Evolutionary conservation across 1,140 invertebrate species (phyloP), one percentile per base, ranked within the genome.

Genomic region (Listronotus bonariensis): DNA sequence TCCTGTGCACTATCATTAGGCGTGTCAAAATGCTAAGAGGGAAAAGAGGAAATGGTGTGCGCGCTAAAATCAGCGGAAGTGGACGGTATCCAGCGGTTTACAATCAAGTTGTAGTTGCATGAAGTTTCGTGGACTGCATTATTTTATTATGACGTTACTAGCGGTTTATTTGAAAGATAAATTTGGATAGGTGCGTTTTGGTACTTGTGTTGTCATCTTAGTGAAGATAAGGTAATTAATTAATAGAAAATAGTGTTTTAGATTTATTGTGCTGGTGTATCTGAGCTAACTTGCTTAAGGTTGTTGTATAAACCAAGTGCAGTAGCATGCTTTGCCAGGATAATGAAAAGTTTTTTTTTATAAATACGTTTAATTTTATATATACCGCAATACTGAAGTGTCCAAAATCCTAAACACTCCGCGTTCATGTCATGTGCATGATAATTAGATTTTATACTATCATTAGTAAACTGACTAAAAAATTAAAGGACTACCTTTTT

Each of bases 61-160:
- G 46, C 46, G 46, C 46, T 20, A 49, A 49, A 49, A 48, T 48
- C 11, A 38, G 45, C 56, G 56, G 56, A 59, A 59, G 56, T 49
- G 43, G 45, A 59, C 45, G 43, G 9, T 45, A 15, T 26, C 52
- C 9, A 54, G 38, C 14, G 32, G 52, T 17, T 54, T 54, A 54
- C 38, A 40, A 32, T 36, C 52, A 54, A 54, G 52, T 54, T 40
- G 52, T 54, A 41, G 52, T 54, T 54, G 52, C 52, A 15, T 15
- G 14, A 15, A 12, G 31, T 38, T 38, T 54, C 52, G 52, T 54
- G 52, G 34, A 38, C 52, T 54, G 38, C 32, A 38, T 54, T 41
- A 38, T n/a, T 54, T 17, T 36, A 15, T 32, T 36, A 15, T 15
- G 12, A 12, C 14, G 15, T 38, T 12, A 36, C 20, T 54, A 15